Evolutionary conservation across 2,113 vertebrate species (phyloP).

Genomic region (Carassius carassius): DNA sequence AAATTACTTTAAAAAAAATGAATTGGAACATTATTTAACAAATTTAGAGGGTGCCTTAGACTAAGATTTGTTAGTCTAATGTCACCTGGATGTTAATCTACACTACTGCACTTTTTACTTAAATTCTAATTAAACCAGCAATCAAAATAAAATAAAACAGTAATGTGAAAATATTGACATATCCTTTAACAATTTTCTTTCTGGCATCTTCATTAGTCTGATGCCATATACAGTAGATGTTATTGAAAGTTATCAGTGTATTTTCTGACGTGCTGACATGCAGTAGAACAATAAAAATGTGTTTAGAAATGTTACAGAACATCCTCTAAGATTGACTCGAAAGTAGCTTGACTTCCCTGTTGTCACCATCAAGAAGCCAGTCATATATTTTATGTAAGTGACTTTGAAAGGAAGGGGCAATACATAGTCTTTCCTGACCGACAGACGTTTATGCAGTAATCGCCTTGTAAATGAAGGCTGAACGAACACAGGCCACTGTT

Average conservation of each 20-base stretch:
- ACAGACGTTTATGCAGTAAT: conserved; percentile 48
- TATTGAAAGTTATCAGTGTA: not conserved
- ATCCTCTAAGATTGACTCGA: not conserved
- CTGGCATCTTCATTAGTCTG: not conserved
- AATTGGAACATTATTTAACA: too few species aligned
- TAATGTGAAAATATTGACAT: too few species aligned
- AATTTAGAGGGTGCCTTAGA: too few species aligned
- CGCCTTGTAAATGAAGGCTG: conserved; percentile 41
- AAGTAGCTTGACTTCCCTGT: conserved; percentile 17
- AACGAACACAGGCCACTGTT: conserved; percentile 18
- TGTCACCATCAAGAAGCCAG: conserved; percentile 1
- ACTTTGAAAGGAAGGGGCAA: conserved; percentile 30
- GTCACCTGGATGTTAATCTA: too few species aligned
- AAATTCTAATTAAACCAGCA: too few species aligned
- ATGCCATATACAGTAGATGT: not conserved
- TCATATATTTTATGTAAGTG: conserved; percentile 25
- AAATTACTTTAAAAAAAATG: too few species aligned
- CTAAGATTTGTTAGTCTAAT: too few species aligned
- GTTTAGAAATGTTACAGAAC: conserved; percentile 6
- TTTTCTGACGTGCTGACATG: not conserved
- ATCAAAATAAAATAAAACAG: too few species aligned
- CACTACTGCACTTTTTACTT: too few species aligned
- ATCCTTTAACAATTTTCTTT: not conserved
- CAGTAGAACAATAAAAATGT: not conserved
- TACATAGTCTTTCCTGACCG: conserved; percentile 40